phyloP scores from a whole-genome alignment of 1,140 invertebrate species.

The Papilio aristodemus region DNA sequence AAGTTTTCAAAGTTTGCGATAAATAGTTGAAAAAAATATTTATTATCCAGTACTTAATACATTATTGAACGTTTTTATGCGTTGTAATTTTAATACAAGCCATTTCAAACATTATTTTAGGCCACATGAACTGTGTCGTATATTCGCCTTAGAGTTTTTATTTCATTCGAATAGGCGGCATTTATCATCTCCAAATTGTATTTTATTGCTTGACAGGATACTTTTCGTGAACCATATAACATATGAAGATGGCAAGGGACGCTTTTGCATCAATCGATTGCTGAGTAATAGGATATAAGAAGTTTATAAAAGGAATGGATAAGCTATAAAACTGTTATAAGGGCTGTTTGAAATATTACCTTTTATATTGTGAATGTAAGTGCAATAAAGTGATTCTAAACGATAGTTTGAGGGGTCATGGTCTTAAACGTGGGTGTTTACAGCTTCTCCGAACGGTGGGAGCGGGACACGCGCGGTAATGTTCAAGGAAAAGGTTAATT shows the following conservation, averaged over 20 bases:
- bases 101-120: background rate
- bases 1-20: too few relatives aligned
- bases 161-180: constrained; percentile 39
- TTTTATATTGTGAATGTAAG: constrained; percentile 20
- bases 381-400: constrained; percentile 12
- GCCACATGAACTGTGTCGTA: background rate
- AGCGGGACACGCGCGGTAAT: constrained; percentile 43
- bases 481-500: constrained; percentile 62
- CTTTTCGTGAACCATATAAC: constrained; percentile 29
- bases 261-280: constrained; percentile 8
- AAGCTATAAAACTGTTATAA: background rate
- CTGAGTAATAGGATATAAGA: background rate
- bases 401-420: constrained; percentile 45
- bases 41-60: too few relatives aligned
- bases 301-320: background rate
- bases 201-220: constrained; percentile 38
- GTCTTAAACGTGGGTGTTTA: constrained; percentile 60
- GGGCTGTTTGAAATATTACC: constrained; percentile 4
- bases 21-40: too few relatives aligned
- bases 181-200: constrained; percentile 55
- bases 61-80: too few relatives aligned
- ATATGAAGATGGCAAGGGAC: background rate
- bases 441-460: constrained; percentile 57
- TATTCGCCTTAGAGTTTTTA: constrained; percentile 9
- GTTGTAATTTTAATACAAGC: background rate